A percentile compares a stretch with the other conserved stretches of the same genome.
Evolutionary conservation across 1,140 invertebrate species (phyloP).

Genomic region (Nymphalis io): DNA sequence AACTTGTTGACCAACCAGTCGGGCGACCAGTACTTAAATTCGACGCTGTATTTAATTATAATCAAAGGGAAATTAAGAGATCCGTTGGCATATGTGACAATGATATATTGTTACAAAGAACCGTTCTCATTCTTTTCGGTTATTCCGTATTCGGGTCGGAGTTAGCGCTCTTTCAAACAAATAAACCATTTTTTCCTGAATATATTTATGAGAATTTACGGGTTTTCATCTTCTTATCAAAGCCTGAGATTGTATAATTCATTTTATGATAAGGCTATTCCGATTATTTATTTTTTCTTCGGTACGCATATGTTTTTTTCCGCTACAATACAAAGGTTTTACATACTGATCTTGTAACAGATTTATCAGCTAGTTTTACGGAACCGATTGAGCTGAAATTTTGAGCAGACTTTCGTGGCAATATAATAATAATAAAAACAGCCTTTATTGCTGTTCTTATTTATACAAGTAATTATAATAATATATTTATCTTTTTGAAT

Average conservation of each 20-base stretch:
- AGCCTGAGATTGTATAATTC: neutral
- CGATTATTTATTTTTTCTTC: no score
- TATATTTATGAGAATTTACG: neutral
- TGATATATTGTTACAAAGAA: conserved; percentile 22
- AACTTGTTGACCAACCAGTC: neutral
- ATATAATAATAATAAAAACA: no score
- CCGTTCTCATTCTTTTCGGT: conserved; percentile 15
- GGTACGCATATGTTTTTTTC: no score
- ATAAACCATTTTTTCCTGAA: neutral
- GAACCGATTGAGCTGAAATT: no score
- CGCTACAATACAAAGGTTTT: no score
- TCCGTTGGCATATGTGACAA: conserved; percentile 13
- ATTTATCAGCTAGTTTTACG: no score
- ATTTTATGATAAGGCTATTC: neutral
- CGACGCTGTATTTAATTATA: conserved; percentile 18
- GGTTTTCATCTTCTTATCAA: neutral
- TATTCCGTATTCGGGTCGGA: conserved; percentile 7
- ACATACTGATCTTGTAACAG: no score
- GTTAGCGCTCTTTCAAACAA: neutral
- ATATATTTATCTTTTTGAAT: no score
- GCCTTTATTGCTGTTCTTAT: no score
- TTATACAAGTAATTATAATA: no score
- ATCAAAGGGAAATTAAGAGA: conserved; percentile 23
- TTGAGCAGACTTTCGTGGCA: no score
- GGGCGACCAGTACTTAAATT: neutral